phyloP scores from a whole-genome alignment of 2,797 vertebrate species.

The Cuniculus paca region DNA sequence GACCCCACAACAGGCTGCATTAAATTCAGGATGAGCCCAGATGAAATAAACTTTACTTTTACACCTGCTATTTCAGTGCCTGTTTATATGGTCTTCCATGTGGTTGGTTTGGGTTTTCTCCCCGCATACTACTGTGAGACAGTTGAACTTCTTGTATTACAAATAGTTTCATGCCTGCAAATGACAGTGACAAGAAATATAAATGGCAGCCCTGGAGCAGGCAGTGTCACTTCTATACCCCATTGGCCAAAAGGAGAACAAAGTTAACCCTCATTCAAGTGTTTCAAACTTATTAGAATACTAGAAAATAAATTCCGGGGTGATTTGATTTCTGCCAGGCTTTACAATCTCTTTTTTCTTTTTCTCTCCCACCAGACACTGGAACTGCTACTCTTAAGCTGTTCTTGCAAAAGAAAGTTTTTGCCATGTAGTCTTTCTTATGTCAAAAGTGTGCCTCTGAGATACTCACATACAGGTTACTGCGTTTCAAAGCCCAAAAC shows the following conservation, averaged over 20 bases:
- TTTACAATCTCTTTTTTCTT: not conserved
- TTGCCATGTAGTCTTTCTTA: not conserved
- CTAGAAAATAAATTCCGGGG: not conserved
- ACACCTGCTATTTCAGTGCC: not conserved
- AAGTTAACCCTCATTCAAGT: not conserved
- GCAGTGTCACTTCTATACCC: not conserved
- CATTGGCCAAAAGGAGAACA: not conserved
- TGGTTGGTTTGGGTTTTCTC: not conserved
- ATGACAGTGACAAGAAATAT: not conserved
- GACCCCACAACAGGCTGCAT: not conserved
- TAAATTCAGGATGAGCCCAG: not conserved
- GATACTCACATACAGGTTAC: not conserved
- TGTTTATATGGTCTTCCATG: not conserved
- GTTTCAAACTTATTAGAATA: not conserved
- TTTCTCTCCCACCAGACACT: not conserved
- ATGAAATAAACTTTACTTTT: not conserved
- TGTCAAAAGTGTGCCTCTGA: not conserved
- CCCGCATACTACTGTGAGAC: rapidly evolving
- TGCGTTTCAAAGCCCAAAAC: not conserved
- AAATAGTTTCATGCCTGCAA: not conserved
- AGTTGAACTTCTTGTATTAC: not conserved
- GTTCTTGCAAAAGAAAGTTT: not conserved
- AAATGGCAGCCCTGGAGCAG: rapidly evolving
- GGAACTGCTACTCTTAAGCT: not conserved
- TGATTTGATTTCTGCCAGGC: not conserved